These are phyloP conservation scores for Cantharis flavilabris DNA, from an alignment of 2,888 invertebrate genomes.

Conservation along the genomic window DNA sequence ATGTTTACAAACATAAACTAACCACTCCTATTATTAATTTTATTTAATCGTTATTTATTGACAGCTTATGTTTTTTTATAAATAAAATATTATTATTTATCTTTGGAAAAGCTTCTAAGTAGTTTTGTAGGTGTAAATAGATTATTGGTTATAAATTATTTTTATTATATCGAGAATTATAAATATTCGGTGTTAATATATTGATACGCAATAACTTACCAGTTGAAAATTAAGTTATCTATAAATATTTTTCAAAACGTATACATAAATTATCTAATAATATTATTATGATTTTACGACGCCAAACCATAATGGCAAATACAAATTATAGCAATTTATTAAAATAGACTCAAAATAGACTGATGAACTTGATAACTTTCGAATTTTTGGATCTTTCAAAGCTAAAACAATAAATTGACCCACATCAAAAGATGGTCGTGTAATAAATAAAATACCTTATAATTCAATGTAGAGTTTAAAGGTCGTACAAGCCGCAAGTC, in stretches of 20 bases:
- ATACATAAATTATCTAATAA: neutral
- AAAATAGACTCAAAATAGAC: neutral
- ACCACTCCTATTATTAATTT: conserved; percentile 28
- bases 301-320: neutral
- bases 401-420: conserved; percentile 28
- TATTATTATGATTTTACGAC: neutral
- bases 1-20: conserved; percentile 21
- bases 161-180: neutral
- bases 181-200: neutral
- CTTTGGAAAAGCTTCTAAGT: conserved; percentile 10
- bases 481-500: conserved; percentile 31
- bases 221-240: neutral
- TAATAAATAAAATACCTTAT: conserved; percentile 30
- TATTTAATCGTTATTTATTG: conserved; percentile 28
- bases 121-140: conserved; percentile 16
- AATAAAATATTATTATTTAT: conserved; percentile 14
- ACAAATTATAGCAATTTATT: neutral
- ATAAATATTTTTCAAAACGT: neutral
- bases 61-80: conserved; percentile 20
- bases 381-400: conserved; percentile 16
- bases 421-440: conserved; percentile 17
- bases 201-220: neutral
- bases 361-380: conserved; percentile 12
- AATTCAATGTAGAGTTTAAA: conserved; percentile 30
- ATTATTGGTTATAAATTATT: conserved; percentile 10